phyloP scores from a whole-genome alignment of 2,113 vertebrate genomes.

The Danio rerio region DNA sequence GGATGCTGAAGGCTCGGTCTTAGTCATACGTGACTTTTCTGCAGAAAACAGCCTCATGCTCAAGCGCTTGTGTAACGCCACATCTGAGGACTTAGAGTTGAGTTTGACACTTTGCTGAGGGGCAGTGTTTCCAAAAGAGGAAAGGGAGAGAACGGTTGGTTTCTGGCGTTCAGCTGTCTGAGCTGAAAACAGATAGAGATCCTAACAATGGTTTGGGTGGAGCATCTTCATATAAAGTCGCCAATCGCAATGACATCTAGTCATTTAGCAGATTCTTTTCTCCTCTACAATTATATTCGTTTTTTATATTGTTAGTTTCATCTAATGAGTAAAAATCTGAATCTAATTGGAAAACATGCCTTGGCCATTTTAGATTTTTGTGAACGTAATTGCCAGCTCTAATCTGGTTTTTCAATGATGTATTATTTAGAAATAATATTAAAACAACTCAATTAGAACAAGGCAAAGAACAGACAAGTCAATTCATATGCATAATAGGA shows the following conservation, averaged over 20 bases:
- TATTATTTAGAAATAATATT: no score
- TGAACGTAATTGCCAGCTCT: no score
- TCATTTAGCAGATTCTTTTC: neutral
- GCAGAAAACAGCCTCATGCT: constrained; percentile 42
- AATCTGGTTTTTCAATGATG: no score
- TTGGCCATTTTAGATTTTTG: no score
- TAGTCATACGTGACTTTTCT: constrained; percentile 61
- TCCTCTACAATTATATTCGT: neutral
- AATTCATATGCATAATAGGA: no score
- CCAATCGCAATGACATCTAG: neutral
- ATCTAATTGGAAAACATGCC: no score
- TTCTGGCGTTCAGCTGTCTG: constrained; percentile 28
- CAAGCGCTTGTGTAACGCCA: constrained; percentile 53
- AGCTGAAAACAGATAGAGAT: neutral
- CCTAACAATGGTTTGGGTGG: constrained; percentile 16
- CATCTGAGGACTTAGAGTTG: constrained; percentile 46
- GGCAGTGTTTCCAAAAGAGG: constrained; percentile 6
- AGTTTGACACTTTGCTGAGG: constrained; percentile 39
- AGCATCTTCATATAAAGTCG: neutral
- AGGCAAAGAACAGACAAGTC: no score
- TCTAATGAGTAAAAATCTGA: no score
- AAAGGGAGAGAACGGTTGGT: constrained; percentile 7
- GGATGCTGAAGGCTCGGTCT: constrained; percentile 56
- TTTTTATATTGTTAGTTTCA: no score
- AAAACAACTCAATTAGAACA: no score